phyloP scores from a whole-genome alignment of 2,113 vertebrate species.

The Lethenteron reissneri region DNA sequence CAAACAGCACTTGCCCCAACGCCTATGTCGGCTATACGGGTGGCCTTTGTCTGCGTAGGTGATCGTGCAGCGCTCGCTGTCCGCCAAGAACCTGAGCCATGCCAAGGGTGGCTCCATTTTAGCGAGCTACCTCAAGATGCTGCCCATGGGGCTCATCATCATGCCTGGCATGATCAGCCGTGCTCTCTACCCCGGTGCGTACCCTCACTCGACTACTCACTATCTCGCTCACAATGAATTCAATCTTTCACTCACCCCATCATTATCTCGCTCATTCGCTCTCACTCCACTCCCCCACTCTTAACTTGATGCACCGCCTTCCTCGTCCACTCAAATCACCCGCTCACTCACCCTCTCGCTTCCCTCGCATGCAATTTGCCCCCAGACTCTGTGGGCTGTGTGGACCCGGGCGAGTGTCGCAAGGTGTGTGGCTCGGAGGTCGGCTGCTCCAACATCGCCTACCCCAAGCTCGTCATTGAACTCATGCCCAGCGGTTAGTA shows the following conservation, averaged over 20 bases:
- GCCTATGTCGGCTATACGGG: too few species aligned
- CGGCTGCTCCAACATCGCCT: constrained; percentile 70
- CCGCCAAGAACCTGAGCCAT: constrained; percentile 57
- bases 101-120: constrained; percentile 61
- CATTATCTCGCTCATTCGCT: too few species aligned
- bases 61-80: constrained; percentile 58
- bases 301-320: too few species aligned
- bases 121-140: constrained; percentile 63
- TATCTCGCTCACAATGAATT: too few species aligned
- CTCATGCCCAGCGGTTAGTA: constrained; percentile 57
- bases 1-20: too few species aligned
- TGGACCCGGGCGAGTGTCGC: constrained; percentile 51
- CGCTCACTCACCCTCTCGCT: too few species aligned
- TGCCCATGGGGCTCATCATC: constrained; percentile 57
- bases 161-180: constrained; percentile 82
- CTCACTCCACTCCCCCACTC: too few species aligned
- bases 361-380: too few species aligned
- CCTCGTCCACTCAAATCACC: too few species aligned
- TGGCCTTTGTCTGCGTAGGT: constrained; percentile 24
- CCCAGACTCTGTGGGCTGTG: constrained; percentile 49
- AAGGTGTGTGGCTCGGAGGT: constrained; percentile 39
- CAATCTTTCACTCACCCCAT: too few species aligned
- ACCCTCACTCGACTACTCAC: not conserved
- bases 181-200: constrained; percentile 56
- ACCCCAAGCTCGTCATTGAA: constrained; percentile 58